Conservation (phyloP, 2,113 vertebrate genomes). For the Phodopus roborovskii region DNA sequence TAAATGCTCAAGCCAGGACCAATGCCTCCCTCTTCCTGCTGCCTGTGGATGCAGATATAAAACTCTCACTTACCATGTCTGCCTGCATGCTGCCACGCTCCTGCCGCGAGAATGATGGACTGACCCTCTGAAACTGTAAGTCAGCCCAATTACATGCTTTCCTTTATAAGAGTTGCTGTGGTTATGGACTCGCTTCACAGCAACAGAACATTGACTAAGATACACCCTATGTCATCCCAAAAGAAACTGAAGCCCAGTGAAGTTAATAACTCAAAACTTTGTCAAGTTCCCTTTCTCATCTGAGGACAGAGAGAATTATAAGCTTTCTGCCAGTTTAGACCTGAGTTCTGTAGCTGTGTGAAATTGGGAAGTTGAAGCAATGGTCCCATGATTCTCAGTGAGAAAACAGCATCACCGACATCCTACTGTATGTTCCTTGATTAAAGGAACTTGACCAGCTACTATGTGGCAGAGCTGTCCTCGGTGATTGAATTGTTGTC, state of each 20-base stretch:
- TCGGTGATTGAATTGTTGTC: background rate
- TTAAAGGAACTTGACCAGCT: background rate
- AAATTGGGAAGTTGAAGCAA: background rate
- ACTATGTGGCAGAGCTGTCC: background rate
- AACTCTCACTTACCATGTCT: background rate
- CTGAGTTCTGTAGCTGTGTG: background rate
- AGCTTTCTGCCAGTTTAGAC: background rate
- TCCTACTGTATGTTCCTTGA: background rate
- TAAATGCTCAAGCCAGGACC: background rate
- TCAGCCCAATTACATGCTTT: background rate
- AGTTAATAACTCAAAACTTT: background rate
- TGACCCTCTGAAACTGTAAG: background rate
- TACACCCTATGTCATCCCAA: background rate
- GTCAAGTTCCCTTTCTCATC: background rate
- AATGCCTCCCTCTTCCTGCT: background rate
- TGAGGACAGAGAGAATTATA: background rate
- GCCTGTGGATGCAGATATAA: background rate
- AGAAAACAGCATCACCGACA: background rate
- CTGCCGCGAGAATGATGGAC: background rate
- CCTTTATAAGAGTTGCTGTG: background rate
- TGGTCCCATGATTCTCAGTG: background rate
- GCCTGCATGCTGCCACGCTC: background rate
- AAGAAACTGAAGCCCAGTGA: slow-evolving; percentile 16
- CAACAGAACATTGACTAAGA: background rate
- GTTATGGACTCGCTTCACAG: background rate